Percentiles rank a stretch among this genome's conserved stretches.
These are phyloP conservation scores for Scomber colias DNA, from an alignment of 2,113 vertebrate genomes.

Conservation along the genomic window DNA sequence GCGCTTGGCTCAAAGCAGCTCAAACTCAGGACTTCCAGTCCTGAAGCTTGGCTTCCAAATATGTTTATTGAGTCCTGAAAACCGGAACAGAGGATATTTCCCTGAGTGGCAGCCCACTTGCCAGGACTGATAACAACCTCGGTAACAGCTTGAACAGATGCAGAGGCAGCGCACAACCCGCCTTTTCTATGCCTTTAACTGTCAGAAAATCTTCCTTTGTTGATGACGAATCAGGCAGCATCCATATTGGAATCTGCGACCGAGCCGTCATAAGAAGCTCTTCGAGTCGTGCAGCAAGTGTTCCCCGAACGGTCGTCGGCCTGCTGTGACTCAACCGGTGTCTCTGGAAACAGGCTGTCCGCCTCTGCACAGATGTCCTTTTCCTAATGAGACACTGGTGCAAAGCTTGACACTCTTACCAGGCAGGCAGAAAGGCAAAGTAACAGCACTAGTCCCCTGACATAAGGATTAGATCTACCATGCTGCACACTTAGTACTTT, in stretches of 20 bases:
- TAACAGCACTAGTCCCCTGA: slow-evolving; percentile 19
- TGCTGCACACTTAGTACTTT: slow-evolving; percentile 22
- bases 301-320: slow-evolving; percentile 43
- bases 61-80: slow-evolving; percentile 44
- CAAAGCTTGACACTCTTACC: slow-evolving; percentile 49
- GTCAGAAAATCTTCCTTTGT: slow-evolving; percentile 17
- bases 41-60: slow-evolving; percentile 34
- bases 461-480: slow-evolving; percentile 38
- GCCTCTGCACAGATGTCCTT: slow-evolving; percentile 76
- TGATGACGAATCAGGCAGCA: slow-evolving; percentile 31
- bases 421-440: slow-evolving; percentile 50
- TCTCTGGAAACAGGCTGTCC: slow-evolving; percentile 74
- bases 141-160: slow-evolving; percentile 2
- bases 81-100: slow-evolving; percentile 32
- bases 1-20: slow-evolving; percentile 31
- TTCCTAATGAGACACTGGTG: slow-evolving; percentile 70
- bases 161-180: background rate
- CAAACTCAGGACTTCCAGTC: slow-evolving; percentile 27
- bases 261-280: background rate
- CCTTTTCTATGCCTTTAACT: background rate
- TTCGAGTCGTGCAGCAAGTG: slow-evolving; percentile 45
- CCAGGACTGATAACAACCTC: slow-evolving; percentile 27
- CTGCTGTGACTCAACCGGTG: slow-evolving; percentile 64
- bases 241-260: slow-evolving; percentile 12
- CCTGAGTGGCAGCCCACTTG: background rate